A percentile compares a stretch with the other conserved stretches of the same genome.
These are phyloP conservation scores for Scartelaos histophorus DNA, from an alignment of 2,113 vertebrate species.

Conservation along the genomic window DNA sequence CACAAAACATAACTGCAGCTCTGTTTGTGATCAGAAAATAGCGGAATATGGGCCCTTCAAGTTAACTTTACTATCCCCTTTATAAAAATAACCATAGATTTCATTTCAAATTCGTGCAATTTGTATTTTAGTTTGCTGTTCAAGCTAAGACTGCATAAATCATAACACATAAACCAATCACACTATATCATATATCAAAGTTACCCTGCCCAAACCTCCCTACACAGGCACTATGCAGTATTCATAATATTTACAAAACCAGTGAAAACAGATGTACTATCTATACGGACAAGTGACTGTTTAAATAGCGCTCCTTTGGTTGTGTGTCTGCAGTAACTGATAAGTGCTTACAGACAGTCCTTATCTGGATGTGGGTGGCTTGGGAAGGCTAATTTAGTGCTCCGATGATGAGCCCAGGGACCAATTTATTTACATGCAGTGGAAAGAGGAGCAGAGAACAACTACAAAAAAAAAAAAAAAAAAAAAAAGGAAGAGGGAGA, in stretches of 20 bases:
- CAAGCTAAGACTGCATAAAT: not conserved
- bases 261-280: not conserved
- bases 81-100: too few relatives aligned
- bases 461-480: too few relatives aligned
- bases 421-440: too few relatives aligned
- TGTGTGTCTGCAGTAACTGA: constrained; percentile 51
- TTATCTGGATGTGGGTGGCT: constrained; percentile 62
- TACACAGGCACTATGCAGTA: not conserved
- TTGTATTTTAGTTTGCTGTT: too few relatives aligned
- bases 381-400: constrained; percentile 48
- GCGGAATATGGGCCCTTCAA: too few relatives aligned
- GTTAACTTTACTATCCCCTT: too few relatives aligned
- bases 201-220: not conserved
- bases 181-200: not conserved
- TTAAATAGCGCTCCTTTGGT: constrained; percentile 44
- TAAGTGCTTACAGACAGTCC: constrained; percentile 52
- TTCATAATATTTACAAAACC: constrained; percentile 3
- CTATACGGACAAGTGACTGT: constrained; percentile 27
- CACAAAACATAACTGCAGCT: too few relatives aligned
- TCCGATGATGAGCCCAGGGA: too few relatives aligned
- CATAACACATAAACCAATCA: not conserved
- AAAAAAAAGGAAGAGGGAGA: constrained; percentile 23
- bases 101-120: too few relatives aligned
- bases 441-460: too few relatives aligned
- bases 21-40: too few relatives aligned